Evolutionary conservation across 2,888 invertebrate species (phyloP), one percentile per base, ranked within the genome.

Genomic region (Acrobasis suavella): DNA sequence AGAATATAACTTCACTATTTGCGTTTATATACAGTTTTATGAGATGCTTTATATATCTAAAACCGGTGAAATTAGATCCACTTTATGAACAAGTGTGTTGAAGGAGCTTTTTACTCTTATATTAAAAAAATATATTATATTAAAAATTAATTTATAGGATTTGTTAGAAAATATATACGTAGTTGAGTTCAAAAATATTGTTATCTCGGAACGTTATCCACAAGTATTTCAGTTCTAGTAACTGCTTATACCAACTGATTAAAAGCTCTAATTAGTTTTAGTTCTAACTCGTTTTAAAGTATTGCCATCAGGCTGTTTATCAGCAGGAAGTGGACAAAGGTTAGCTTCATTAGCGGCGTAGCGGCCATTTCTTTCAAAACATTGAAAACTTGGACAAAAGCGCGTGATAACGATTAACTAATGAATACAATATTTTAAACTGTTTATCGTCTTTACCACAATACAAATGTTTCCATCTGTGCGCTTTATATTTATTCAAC

Each of bases 271-370:
- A 55, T 55, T 55, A 55, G 16, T 39, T 55, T 55, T 39, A 55
- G 16, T 39, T 55, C 39, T 55, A 55, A 55, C 39, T 55, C 39
- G 55, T 55, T 55, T 55, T 39, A 55, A 55, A 55, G 15, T 55
- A 38, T 50, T 52, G 42, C 17, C 60, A 42, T 42, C 39, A 60
- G 10, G 14, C 42, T 42, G 64, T 56, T 72, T 74, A 73, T 70
- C 72, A 55, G 62, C 66, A 69, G 66, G 66, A 68, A 69, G 62
- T 64, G 67, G 61, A 59, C 70, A 72, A 72, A 73, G 70, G 71
- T 73, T 69, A 65, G 61, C 68, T 70, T 73, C 70, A 67, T 70
- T 72, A 62, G 65, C 69, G 64, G 60, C 37, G n/a, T 72, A 62
- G 65, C 69, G 64, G 60, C 37, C 32, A 60, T 60, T 42, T 52